phyloP scores from a whole-genome alignment of 2,888 invertebrate genomes.

The Amphipoea oculea region DNA sequence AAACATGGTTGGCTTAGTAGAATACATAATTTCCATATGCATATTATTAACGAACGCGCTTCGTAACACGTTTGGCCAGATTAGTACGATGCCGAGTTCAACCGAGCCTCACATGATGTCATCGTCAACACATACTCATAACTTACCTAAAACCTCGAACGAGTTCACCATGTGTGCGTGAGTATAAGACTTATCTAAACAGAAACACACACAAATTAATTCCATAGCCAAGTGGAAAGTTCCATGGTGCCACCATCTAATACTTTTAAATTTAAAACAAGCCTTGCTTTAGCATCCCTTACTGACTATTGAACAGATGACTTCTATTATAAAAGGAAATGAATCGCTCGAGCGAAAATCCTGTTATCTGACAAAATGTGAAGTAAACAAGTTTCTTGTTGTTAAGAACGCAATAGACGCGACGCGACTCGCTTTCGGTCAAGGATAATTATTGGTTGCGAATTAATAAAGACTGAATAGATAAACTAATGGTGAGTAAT shows the following conservation, averaged over 20 bases:
- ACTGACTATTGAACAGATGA: constrained; percentile 70
- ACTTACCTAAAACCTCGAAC: constrained; percentile 65
- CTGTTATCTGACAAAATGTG: constrained; percentile 67
- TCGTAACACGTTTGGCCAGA: constrained; percentile 79
- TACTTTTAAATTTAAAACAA: constrained; percentile 74
- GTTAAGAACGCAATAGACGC: constrained; percentile 61
- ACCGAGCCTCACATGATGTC: constrained; percentile 76
- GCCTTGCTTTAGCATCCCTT: constrained; percentile 68
- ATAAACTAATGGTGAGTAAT: constrained; percentile 32
- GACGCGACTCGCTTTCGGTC: constrained; percentile 75
- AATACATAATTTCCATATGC: constrained; percentile 55
- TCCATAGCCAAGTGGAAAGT: constrained; percentile 75
- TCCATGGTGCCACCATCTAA: constrained; percentile 69
- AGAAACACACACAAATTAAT: constrained; percentile 66
- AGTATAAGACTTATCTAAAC: constrained; percentile 64
- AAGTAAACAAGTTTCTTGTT: constrained; percentile 72
- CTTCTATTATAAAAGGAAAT: constrained; percentile 73
- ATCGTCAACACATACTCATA: constrained; percentile 68
- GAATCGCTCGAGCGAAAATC: constrained; percentile 65
- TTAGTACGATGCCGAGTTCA: constrained; percentile 64
- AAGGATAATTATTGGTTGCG: constrained; percentile 72
- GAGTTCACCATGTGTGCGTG: constrained; percentile 60
- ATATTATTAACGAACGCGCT: constrained; percentile 59
- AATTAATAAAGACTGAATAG: constrained; percentile 63
- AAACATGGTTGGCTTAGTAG: constrained; percentile 10